Evolutionary conservation across 1,140 invertebrate genomes (phyloP).

Genomic region (Phthorimaea operculella): DNA sequence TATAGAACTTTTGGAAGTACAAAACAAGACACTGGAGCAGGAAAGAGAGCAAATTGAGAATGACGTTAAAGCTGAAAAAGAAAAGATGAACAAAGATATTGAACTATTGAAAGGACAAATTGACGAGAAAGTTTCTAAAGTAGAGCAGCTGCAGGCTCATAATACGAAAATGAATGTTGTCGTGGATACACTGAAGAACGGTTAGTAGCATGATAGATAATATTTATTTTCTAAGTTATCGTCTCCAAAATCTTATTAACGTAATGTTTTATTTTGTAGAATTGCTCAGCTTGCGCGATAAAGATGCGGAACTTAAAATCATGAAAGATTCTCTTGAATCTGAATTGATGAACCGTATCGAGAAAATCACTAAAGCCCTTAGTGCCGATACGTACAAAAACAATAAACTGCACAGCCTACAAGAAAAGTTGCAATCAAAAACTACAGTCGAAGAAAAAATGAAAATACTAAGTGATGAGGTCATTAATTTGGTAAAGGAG

Average conservation of each 20-base stretch:
- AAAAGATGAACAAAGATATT: slow-evolving; percentile 8
- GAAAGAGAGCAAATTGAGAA: background rate
- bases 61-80: slow-evolving; percentile 11
- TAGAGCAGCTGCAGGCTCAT: slow-evolving; percentile 12
- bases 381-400: slow-evolving; percentile 10
- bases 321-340: slow-evolving; percentile 24
- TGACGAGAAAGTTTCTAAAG: background rate
- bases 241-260: background rate
- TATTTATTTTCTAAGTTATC: background rate
- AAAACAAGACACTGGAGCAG: background rate
- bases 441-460: slow-evolving; percentile 20
- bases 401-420: slow-evolving; percentile 15
- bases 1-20: background rate
- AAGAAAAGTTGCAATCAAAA: slow-evolving; percentile 19
- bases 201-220: slow-evolving; percentile 15
- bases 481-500: slow-evolving; percentile 18
- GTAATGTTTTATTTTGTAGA: slow-evolving; percentile 15
- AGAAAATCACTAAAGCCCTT: slow-evolving; percentile 17
- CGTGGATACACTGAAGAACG: slow-evolving; percentile 25
- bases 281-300: slow-evolving; percentile 18
- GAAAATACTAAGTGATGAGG: slow-evolving; percentile 15
- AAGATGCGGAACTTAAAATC: slow-evolving; percentile 29
- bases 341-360: slow-evolving; percentile 21
- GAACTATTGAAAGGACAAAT: slow-evolving; percentile 10
- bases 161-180: slow-evolving; percentile 18